Base-by-base conservation (phyloP, 2,113 vertebrate genomes). In the Cnemophilus loriae region DNA sequence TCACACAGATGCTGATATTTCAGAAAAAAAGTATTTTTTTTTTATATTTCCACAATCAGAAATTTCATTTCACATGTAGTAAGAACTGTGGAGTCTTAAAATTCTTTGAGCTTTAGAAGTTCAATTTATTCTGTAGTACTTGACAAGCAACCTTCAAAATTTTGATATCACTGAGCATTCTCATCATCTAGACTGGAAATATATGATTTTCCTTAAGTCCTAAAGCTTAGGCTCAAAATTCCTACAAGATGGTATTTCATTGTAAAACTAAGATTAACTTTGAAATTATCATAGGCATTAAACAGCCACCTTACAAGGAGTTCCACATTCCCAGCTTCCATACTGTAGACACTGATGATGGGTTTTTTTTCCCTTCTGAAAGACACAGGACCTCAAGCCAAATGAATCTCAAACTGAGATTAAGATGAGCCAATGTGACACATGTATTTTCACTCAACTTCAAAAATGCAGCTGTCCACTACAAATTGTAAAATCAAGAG, bases 261-360 rank as follows among this genome's bases (percentile, higher is more conserved):
- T 49, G 10, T 26, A 85, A 76, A 86, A 46, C n/a, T 22, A 50
- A 37, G 28, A 73, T 30, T 46, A 53, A 7, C 10, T 74, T n/a
- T n/a, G 20, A 91, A 71, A 85, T 69, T 32, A 53, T 53, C 46
- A 46, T 2, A 57, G n/a, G 5, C 44, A 90, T 77, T 67, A 81
- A 57, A 92, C 49, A 65, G 26, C 1, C 55, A 56, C 47, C 74
- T 82, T 22, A 35, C 11, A 63, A 44, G 3, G 17, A 79, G 23
- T 7, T 63, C 49, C 46, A 84, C 13, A 47, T 86, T 69, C 28
- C 42, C 70, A 57, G 16, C 22, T 85, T 85, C 49, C 49, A 27
- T 11, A 37, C 11, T 44, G 16, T 12, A 49, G 22, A 32, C 41
- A 42, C 2, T 32, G 26, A 55, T 9, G 26, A 49, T 0, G 0